Conservation (phyloP, 2,888 invertebrate genomes). For the Cataglyphis altisquamis region DNA sequence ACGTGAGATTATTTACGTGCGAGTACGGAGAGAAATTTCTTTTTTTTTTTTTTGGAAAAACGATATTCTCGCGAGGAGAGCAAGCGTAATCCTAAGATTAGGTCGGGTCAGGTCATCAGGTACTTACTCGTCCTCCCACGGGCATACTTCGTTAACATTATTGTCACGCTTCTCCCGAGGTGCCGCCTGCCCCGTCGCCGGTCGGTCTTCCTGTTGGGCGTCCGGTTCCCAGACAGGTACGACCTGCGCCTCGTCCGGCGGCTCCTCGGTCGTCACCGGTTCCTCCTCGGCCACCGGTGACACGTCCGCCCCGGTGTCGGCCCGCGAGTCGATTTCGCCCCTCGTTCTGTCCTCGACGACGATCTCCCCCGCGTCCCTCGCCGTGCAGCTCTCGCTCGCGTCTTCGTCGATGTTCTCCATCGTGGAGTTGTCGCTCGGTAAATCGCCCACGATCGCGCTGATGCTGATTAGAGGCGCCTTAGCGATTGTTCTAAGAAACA, state of each 20-base stretch:
- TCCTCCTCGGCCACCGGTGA: slow-evolving; percentile 54
- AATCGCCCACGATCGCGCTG: slow-evolving; percentile 90
- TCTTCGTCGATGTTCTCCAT: slow-evolving; percentile 87
- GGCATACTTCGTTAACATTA: slow-evolving; percentile 95
- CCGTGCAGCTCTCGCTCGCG: slow-evolving; percentile 56
- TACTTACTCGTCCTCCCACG: slow-evolving; percentile 98
- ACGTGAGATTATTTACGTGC: slow-evolving; percentile 16
- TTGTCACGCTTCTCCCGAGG: slow-evolving; percentile 85
- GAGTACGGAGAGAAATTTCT: slow-evolving; percentile 3
- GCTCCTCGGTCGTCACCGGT: slow-evolving; percentile 88
- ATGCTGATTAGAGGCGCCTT: slow-evolving; percentile 91
- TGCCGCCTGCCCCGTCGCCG: slow-evolving; percentile 70
- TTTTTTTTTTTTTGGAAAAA: neutral
- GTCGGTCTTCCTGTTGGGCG: slow-evolving; percentile 78
- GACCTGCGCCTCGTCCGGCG: slow-evolving; percentile 88
- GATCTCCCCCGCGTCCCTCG: slow-evolving; percentile 53
- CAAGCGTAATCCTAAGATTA: slow-evolving; percentile 38
- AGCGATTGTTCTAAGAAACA: slow-evolving; percentile 70
- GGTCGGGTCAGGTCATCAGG: slow-evolving; percentile 26
- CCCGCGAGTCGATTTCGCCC: slow-evolving; percentile 41
- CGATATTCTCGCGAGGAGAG: slow-evolving; percentile 29
- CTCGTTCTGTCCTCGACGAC: slow-evolving; percentile 15
- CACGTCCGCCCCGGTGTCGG: slow-evolving; percentile 48
- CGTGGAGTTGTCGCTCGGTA: slow-evolving; percentile 69
- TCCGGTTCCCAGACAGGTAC: slow-evolving; percentile 85